Conservation (phyloP, 1,140 invertebrate genomes). For the Stenopsyche tienmushanensis region DNA sequence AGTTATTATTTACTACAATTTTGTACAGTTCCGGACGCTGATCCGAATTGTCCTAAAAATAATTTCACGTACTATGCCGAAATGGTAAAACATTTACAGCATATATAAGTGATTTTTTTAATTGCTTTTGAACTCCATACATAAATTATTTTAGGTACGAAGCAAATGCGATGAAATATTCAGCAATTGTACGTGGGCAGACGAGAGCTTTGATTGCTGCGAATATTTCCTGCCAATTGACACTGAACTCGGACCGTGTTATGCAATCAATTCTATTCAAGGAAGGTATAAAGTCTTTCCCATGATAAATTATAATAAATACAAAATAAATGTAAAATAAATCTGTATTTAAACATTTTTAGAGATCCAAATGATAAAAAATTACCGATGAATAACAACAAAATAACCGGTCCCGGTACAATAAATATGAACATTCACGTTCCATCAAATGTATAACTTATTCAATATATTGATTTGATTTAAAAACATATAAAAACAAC, state of each 20-base stretch:
- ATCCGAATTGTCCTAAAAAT: slow-evolving; percentile 56
- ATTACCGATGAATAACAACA: slow-evolving; percentile 57
- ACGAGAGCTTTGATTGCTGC: slow-evolving; percentile 63
- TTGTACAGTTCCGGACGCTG: slow-evolving; percentile 53
- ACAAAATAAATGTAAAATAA: slow-evolving; percentile 13
- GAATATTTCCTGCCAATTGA: slow-evolving; percentile 62
- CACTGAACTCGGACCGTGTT: slow-evolving; percentile 67
- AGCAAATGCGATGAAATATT: slow-evolving; percentile 61
- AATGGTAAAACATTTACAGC: slow-evolving; percentile 45
- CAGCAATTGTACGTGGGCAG: slow-evolving; percentile 63
- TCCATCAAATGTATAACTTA: slow-evolving; percentile 52
- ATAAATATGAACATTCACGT: slow-evolving; percentile 59
- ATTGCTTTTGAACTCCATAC: neutral
- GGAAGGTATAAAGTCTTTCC: slow-evolving; percentile 45
- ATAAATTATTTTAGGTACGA: slow-evolving; percentile 51
- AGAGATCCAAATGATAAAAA: slow-evolving; percentile 46
- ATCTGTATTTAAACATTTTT: slow-evolving; percentile 34
- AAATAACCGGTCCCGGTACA: slow-evolving; percentile 57
- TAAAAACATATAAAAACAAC: too few species aligned
- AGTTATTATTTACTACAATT: slow-evolving; percentile 66
- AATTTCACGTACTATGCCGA: slow-evolving; percentile 61
- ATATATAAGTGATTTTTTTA: neutral
- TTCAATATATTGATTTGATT: slow-evolving; percentile 8
- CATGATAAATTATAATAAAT: slow-evolving; percentile 13
- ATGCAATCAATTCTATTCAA: slow-evolving; percentile 64